These are phyloP conservation scores for Ashinkailepas kermadecensis DNA, from an alignment of 2,888 invertebrate genomes.

Conservation along the genomic window DNA sequence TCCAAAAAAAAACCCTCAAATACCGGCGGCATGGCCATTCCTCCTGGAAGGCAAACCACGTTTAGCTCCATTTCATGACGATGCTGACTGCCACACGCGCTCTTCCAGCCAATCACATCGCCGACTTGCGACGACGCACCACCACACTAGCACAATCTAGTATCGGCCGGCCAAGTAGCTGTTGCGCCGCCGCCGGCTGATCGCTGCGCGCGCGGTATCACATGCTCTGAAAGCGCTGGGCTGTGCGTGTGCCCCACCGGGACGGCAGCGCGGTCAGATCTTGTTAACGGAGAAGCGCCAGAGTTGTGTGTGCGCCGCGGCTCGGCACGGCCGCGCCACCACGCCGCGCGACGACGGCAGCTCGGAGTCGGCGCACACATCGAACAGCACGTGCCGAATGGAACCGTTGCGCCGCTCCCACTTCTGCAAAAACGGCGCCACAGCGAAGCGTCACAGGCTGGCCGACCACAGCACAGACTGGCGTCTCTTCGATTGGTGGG, in stretches of 20 bases:
- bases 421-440: neutral
- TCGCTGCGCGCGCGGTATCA: neutral
- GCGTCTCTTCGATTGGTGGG: no score
- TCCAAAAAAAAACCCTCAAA: no score
- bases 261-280: neutral
- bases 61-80: no score
- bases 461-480: no score
- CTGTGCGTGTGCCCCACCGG: constrained; percentile 2
- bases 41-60: no score
- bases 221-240: constrained; percentile 14
- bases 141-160: neutral
- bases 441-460: no score
- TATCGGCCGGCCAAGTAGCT: neutral
- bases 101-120: neutral
- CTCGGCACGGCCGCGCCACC: neutral
- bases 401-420: neutral
- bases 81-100: no score
- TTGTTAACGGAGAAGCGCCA: constrained; percentile 8
- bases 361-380: constrained; percentile 4
- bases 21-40: no score
- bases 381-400: neutral
- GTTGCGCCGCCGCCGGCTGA: no score
- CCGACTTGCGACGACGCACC: neutral
- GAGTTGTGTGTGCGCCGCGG: neutral
- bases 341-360: constrained; percentile 5